Evolutionary conservation across 2,797 vertebrate genomes (phyloP).

Genomic region (Amblyraja radiata): DNA sequence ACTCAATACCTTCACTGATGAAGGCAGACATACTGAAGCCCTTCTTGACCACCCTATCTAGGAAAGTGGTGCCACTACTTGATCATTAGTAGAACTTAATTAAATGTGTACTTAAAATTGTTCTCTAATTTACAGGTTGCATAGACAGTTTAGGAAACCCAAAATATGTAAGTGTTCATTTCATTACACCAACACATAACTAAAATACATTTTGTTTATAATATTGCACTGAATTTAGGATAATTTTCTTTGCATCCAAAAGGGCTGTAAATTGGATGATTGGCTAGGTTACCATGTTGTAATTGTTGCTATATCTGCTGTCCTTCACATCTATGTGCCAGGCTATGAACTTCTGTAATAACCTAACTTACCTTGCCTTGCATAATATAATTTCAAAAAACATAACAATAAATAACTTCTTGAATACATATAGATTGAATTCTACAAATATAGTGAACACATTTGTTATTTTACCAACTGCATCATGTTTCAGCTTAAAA

Average conservation of each 20-base stretch:
- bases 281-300: background rate
- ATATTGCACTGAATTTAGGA: background rate
- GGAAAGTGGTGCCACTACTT: too few species aligned
- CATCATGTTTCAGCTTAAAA: background rate
- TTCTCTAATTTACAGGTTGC: conserved; percentile 19
- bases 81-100: background rate
- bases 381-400: background rate
- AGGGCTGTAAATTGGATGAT: background rate
- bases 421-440: background rate
- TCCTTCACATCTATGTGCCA: background rate
- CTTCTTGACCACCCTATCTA: too few species aligned
- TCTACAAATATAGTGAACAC: background rate
- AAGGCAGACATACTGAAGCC: too few species aligned
- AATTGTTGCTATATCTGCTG: background rate
- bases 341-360: background rate
- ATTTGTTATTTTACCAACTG: background rate
- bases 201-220: background rate
- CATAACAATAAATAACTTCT: background rate
- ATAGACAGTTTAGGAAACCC: background rate
- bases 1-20: too few species aligned
- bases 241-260: background rate
- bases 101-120: background rate
- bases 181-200: background rate
- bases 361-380: background rate
- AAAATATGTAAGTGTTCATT: background rate